A percentile compares a stretch with the other conserved stretches of the same genome.
These are phyloP conservation scores for Trematomus loennbergii DNA, from an alignment of 2,113 vertebrate species.

Conservation along the genomic window DNA sequence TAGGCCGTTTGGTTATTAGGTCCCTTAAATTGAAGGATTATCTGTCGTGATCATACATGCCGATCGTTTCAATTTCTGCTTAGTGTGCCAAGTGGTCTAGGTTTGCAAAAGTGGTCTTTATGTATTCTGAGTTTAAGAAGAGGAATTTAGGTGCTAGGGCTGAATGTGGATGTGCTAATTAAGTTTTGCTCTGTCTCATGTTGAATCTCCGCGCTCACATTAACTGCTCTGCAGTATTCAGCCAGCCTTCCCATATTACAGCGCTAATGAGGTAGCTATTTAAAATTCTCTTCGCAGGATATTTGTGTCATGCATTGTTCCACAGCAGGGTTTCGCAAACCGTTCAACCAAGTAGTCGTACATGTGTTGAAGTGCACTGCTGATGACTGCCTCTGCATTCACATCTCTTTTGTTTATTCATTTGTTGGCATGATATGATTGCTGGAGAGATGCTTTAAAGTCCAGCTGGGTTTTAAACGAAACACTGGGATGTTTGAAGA, in stretches of 20 bases:
- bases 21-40: conserved; percentile 36
- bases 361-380: conserved; percentile 43
- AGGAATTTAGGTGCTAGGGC: conserved; percentile 46
- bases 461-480: conserved; percentile 17
- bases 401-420: conserved; percentile 38
- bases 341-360: conserved; percentile 53
- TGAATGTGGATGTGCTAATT: conserved; percentile 80
- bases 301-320: conserved; percentile 82
- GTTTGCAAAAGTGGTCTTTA: conserved; percentile 30
- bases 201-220: conserved; percentile 73
- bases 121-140: conserved; percentile 48
- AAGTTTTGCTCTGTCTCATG: conserved; percentile 70
- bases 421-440: conserved; percentile 41
- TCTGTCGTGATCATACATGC: conserved; percentile 14
- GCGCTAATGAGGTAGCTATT: conserved; percentile 81
- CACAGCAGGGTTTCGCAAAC: conserved; percentile 68
- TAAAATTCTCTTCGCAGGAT: conserved; percentile 78
- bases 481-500: conserved; percentile 16
- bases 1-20: conserved; percentile 12
- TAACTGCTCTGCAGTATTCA: conserved; percentile 75
- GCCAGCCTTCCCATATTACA: conserved; percentile 74
- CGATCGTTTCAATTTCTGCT: not conserved
- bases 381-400: conserved; percentile 34
- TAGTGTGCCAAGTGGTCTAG: conserved; percentile 12
- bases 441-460: conserved; percentile 1